These are phyloP conservation scores for Spatula clypeata DNA, from an alignment of 2,797 vertebrate genomes.

Conservation along the genomic window DNA sequence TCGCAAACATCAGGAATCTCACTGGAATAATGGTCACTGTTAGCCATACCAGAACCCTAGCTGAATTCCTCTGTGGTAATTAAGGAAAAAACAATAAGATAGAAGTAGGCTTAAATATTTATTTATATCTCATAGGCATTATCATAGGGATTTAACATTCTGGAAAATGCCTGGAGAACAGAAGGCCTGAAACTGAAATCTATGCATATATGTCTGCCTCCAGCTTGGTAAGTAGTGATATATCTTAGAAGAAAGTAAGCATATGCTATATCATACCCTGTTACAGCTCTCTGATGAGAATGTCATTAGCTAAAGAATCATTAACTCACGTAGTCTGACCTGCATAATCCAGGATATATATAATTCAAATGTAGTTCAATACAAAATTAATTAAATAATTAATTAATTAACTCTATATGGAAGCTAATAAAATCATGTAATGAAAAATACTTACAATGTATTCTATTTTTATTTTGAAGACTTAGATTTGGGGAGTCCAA, in stretches of 20 bases:
- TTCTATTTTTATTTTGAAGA: not conserved
- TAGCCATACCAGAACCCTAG: not conserved
- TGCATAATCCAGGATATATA: not conserved
- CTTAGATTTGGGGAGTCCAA: not conserved
- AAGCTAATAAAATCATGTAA: not conserved
- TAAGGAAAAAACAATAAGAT: not conserved
- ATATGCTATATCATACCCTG: not conserved
- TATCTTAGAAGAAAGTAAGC: not conserved
- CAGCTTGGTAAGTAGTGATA: not conserved
- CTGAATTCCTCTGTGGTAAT: not conserved
- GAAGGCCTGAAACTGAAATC: not conserved
- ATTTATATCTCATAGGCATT: not conserved
- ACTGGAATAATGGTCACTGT: not conserved
- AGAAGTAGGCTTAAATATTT: not conserved
- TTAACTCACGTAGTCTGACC: not conserved
- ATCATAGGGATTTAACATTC: not conserved
- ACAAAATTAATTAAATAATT: not conserved
- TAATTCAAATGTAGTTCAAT: not conserved
- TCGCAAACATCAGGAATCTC: not conserved
- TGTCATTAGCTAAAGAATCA: not conserved
- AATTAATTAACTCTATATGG: too few relatives aligned
- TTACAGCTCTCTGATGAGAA: not conserved
- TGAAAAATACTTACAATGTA: not conserved
- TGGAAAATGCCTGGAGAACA: not conserved
- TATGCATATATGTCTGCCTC: not conserved